Percentiles rank a stretch among this genome's conserved stretches.
phyloP scores from a whole-genome alignment of 2,888 invertebrate genomes.

The Rambutsinella grinnellia region DNA sequence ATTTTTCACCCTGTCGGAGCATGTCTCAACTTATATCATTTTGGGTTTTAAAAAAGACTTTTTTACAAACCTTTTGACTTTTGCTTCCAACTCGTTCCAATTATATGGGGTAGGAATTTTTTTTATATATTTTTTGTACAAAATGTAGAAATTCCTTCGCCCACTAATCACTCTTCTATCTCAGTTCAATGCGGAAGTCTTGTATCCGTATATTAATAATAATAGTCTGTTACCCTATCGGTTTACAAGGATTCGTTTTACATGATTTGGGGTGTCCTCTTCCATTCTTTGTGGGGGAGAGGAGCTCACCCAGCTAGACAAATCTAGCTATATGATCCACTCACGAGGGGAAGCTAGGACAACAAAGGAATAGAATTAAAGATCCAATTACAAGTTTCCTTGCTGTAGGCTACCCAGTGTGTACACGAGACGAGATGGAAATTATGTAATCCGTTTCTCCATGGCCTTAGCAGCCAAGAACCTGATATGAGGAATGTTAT shows the following conservation, averaged over 20 bases:
- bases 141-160: no score
- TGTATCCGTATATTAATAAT: neutral
- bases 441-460: neutral
- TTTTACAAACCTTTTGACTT: no score
- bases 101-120: no score
- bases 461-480: no score
- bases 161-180: neutral
- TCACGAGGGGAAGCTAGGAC: neutral
- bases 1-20: neutral
- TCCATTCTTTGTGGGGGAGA: neutral
- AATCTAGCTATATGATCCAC: no score
- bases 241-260: neutral
- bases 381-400: neutral
- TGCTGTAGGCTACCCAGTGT: neutral
- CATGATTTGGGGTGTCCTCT: neutral
- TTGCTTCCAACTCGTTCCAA: no score
- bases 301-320: no score
- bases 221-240: neutral
- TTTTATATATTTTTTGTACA: no score
- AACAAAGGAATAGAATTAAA: neutral
- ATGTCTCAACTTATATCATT: neutral
- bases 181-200: no score
- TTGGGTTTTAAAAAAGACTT: no score
- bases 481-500: no score
- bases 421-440: neutral